A percentile compares a stretch with the other conserved stretches of the same genome.
Conservation (phyloP, 2,888 invertebrate genomes). For the Tenthredo scrophulariae region DNA sequence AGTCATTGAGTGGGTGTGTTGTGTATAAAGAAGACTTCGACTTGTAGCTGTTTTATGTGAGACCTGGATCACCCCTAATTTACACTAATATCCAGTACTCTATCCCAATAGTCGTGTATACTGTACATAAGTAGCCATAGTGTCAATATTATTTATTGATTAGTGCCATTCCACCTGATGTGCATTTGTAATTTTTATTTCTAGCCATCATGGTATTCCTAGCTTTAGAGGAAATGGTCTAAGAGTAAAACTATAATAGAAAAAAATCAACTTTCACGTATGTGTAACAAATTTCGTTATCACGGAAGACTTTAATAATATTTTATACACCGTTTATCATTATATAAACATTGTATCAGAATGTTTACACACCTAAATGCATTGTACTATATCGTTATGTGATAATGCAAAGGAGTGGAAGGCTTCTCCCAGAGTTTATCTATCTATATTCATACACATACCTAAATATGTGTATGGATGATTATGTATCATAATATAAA, state of each 20-base stretch:
- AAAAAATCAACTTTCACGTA: neutral
- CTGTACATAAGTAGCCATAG: constrained; percentile 47
- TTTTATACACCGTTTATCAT: constrained; percentile 10
- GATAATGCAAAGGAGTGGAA: neutral
- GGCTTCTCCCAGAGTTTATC: neutral
- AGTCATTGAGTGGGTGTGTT: neutral
- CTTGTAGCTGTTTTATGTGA: neutral
- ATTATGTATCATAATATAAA: constrained; percentile 14
- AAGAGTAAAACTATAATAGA: constrained; percentile 20
- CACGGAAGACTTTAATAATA: neutral
- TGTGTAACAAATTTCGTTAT: neutral
- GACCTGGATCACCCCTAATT: neutral
- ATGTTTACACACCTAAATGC: neutral
- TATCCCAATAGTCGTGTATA: constrained; percentile 43
- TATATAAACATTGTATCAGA: neutral
- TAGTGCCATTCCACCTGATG: constrained; percentile 53
- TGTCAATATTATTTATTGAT: constrained; percentile 53
- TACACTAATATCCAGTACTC: constrained; percentile 47
- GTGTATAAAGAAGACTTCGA: neutral
- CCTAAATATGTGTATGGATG: neutral
- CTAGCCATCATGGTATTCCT: constrained; percentile 43
- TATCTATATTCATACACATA: neutral
- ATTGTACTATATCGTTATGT: neutral
- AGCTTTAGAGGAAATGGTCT: constrained; percentile 33
- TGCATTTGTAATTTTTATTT: constrained; percentile 25